These are phyloP conservation scores for Crotalus tigris DNA, from an alignment of 2,113 vertebrate genomes.

Conservation along the genomic window DNA sequence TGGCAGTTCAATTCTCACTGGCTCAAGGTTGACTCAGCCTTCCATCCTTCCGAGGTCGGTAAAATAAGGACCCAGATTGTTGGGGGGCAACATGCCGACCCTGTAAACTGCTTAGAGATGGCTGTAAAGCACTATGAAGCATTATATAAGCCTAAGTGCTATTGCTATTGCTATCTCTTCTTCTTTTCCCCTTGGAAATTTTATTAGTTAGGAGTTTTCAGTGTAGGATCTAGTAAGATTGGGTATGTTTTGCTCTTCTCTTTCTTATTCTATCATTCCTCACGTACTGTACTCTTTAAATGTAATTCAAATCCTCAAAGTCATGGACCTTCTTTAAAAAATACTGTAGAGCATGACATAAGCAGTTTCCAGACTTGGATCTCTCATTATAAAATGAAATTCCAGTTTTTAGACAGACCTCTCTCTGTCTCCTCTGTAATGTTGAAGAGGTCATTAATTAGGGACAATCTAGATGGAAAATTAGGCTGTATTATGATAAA, in stretches of 20 bases:
- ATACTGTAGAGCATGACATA: background rate
- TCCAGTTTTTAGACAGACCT: background rate
- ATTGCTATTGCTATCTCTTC: background rate
- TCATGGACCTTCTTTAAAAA: conserved; percentile 36
- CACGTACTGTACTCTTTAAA: background rate
- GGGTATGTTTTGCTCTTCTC: background rate
- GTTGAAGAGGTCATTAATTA: conserved; percentile 29
- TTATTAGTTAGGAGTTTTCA: background rate
- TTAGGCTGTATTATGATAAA: conserved; percentile 42
- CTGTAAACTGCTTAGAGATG: too few relatives aligned
- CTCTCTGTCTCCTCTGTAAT: conserved; percentile 34
- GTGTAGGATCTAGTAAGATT: background rate
- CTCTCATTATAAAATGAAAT: conserved; percentile 36
- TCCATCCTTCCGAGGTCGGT: too few relatives aligned
- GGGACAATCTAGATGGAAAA: conserved; percentile 38
- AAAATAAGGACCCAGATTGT: too few relatives aligned
- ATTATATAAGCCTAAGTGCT: too few relatives aligned
- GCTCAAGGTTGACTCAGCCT: too few relatives aligned
- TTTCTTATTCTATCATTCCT: background rate
- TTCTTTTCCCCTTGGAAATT: background rate
- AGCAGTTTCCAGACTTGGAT: conserved; percentile 29
- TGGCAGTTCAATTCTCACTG: too few relatives aligned
- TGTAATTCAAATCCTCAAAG: conserved; percentile 36
- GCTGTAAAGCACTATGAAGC: too few relatives aligned
- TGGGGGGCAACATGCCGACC: too few relatives aligned